Evolutionary conservation across 2,888 invertebrate genomes (phyloP).

Genomic region (Byasa hedistus): DNA sequence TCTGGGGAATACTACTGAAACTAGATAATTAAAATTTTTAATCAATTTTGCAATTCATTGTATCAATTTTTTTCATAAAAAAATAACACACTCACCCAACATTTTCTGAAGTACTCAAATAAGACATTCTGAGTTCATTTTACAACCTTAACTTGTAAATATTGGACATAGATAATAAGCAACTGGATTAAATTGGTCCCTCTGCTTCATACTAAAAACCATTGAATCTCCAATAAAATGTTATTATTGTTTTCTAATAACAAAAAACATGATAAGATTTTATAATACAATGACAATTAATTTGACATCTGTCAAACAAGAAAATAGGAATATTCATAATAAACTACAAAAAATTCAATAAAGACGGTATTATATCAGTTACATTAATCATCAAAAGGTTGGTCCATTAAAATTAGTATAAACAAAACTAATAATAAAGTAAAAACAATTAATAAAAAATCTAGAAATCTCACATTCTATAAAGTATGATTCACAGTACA

Average conservation of each 20-base stretch:
- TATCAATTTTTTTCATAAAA: not conserved
- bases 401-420: slow-evolving; percentile 14
- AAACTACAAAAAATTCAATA: slow-evolving; percentile 10
- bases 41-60: not conserved
- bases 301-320: slow-evolving; percentile 68
- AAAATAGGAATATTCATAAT: slow-evolving; percentile 34
- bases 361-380: slow-evolving; percentile 1
- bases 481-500: slow-evolving; percentile 46
- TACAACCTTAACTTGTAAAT: slow-evolving; percentile 62
- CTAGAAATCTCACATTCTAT: slow-evolving; percentile 56
- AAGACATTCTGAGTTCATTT: slow-evolving; percentile 78
- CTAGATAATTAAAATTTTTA: slow-evolving; percentile 42
- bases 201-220: slow-evolving; percentile 64
- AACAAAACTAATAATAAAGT: slow-evolving; percentile 22
- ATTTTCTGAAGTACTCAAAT: slow-evolving; percentile 78
- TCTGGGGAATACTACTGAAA: slow-evolving; percentile 77
- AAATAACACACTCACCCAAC: slow-evolving; percentile 66
- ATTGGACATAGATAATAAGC: slow-evolving; percentile 52
- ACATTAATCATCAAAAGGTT: slow-evolving; percentile 4
- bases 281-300: slow-evolving; percentile 53
- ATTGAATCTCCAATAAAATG: slow-evolving; percentile 34
- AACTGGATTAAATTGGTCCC: slow-evolving; percentile 63
- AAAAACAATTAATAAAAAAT: slow-evolving; percentile 31
- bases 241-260: slow-evolving; percentile 37
- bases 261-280: slow-evolving; percentile 49